These are phyloP conservation scores for Trachelus tabidus DNA, from an alignment of 2,888 invertebrate species.

Conservation along the genomic window DNA sequence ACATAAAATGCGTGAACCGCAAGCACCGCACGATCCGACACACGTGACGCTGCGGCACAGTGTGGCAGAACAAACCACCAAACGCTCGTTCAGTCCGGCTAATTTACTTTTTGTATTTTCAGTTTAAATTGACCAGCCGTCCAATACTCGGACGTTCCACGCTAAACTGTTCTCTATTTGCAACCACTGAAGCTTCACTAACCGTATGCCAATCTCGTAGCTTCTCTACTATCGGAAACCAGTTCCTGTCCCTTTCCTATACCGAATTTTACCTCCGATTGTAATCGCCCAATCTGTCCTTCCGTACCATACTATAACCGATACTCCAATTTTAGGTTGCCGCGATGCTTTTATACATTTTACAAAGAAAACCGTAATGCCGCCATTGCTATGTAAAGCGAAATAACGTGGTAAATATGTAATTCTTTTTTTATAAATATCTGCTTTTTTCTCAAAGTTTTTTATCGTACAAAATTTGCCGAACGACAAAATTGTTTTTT, in stretches of 20 bases:
- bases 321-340: background rate
- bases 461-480: background rate
- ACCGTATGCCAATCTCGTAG: slow-evolving; percentile 55
- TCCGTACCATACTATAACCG: background rate
- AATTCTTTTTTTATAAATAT: background rate
- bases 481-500: background rate
- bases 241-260: background rate
- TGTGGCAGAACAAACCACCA: slow-evolving; percentile 54
- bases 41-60: slow-evolving; percentile 58
- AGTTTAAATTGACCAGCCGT: slow-evolving; percentile 59
- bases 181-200: slow-evolving; percentile 47
- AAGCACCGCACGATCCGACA: slow-evolving; percentile 52
- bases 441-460: background rate
- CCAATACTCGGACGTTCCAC: slow-evolving; percentile 17
- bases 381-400: background rate
- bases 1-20: slow-evolving; percentile 58
- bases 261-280: slow-evolving; percentile 37
- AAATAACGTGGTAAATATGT: background rate
- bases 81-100: slow-evolving; percentile 56
- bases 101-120: slow-evolving; percentile 65
- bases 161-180: slow-evolving; percentile 44
- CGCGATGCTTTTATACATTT: background rate
- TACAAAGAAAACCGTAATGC: background rate
- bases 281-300: slow-evolving; percentile 33
- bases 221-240: slow-evolving; percentile 22